These are phyloP conservation scores for Musca domestica DNA, from an alignment of 1,140 invertebrate genomes.

Conservation along the genomic window DNA sequence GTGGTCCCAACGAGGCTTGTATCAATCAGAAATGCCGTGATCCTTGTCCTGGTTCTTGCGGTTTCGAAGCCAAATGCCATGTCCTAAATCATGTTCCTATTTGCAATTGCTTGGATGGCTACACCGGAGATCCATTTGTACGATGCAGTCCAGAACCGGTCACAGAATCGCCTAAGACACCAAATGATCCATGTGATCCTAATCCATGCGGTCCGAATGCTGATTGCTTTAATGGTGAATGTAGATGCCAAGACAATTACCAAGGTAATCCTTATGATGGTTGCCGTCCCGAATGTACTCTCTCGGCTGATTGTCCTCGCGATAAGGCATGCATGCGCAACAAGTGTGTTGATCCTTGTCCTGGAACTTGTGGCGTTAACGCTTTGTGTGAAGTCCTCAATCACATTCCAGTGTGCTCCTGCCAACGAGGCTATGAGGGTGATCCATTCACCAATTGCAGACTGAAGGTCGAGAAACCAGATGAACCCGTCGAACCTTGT, in stretches of 20 bases:
- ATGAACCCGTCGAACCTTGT: slow-evolving; percentile 72
- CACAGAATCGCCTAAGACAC: slow-evolving; percentile 25
- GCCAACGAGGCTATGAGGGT: slow-evolving; percentile 70
- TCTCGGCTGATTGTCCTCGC: slow-evolving; percentile 76
- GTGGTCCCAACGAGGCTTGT: slow-evolving; percentile 68
- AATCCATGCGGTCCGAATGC: slow-evolving; percentile 81
- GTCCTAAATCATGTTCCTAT: slow-evolving; percentile 71
- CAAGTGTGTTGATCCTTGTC: slow-evolving; percentile 78
- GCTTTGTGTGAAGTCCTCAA: slow-evolving; percentile 80
- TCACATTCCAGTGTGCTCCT: slow-evolving; percentile 80
- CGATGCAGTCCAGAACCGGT: slow-evolving; percentile 58
- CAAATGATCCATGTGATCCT: slow-evolving; percentile 69
- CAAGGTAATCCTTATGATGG: slow-evolving; percentile 80
- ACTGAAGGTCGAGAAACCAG: slow-evolving; percentile 52
- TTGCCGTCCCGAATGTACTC: slow-evolving; percentile 77
- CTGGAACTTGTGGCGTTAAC: slow-evolving; percentile 78
- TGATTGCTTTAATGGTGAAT: slow-evolving; percentile 74
- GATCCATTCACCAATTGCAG: slow-evolving; percentile 76
- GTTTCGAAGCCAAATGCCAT: slow-evolving; percentile 65
- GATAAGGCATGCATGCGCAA: slow-evolving; percentile 78
- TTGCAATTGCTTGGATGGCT: slow-evolving; percentile 65
- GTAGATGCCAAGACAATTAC: slow-evolving; percentile 74
- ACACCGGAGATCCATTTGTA: slow-evolving; percentile 70
- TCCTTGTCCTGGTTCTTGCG: slow-evolving; percentile 75
- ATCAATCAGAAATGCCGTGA: slow-evolving; percentile 69